These are phyloP conservation scores for Mesopsocus fuscifrons DNA, from an alignment of 2,888 invertebrate species.

Conservation along the genomic window DNA sequence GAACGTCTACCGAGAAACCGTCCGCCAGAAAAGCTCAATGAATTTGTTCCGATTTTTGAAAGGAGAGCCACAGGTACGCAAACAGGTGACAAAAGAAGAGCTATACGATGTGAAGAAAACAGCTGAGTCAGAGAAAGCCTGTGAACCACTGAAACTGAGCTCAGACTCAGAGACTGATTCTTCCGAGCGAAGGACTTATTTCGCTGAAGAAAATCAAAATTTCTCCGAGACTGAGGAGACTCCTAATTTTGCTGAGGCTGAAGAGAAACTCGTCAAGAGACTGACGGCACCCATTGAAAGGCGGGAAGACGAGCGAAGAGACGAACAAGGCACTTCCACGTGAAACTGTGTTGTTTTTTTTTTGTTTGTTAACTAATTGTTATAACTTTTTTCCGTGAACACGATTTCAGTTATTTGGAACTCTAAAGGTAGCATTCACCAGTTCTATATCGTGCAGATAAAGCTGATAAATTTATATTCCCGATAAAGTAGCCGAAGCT, in stretches of 20 bases:
- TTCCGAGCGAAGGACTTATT: not conserved
- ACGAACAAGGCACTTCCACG: too few relatives aligned
- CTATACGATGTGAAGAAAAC: conserved; percentile 3
- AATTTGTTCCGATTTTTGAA: conserved; percentile 3
- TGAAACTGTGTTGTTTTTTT: too few relatives aligned
- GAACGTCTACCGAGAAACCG: conserved; percentile 2
- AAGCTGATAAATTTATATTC: too few relatives aligned
- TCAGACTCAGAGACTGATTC: conserved; percentile 1
- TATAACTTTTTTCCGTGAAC: too few relatives aligned
- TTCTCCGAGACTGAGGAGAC: conserved; percentile 6
- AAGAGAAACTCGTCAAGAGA: conserved; percentile 3
- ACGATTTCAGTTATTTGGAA: too few relatives aligned
- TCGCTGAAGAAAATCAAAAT: conserved; percentile 1
- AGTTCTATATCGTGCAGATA: too few relatives aligned
- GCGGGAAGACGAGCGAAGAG: too few relatives aligned
- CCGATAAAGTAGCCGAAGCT: too few relatives aligned
- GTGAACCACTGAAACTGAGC: not conserved
- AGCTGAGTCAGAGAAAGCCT: not conserved
- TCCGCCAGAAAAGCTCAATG: conserved; percentile 3
- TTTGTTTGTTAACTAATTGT: too few relatives aligned
- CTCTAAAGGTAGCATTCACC: too few relatives aligned
- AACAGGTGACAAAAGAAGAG: conserved; percentile 7
- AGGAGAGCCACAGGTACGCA: not conserved
- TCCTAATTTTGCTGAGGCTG: too few relatives aligned
- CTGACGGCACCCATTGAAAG: too few relatives aligned